Conservation (phyloP, 2,113 vertebrate genomes). For the Caloenas nicobarica region DNA sequence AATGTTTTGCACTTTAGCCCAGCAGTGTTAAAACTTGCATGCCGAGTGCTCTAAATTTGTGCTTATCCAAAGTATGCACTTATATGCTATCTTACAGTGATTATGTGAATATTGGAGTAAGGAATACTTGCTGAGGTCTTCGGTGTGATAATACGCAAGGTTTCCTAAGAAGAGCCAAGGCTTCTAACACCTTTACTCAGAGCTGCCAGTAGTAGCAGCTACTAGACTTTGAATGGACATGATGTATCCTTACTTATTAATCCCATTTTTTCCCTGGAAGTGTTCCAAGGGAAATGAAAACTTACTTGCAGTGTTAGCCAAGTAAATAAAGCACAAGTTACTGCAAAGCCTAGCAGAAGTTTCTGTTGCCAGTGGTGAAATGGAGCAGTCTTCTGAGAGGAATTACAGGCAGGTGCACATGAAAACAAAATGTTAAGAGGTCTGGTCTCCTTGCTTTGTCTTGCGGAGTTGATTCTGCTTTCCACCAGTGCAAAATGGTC, state of each 20-base stretch:
- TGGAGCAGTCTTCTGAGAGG: neutral
- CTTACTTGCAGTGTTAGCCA: neutral
- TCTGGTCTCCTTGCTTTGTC: neutral
- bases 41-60: neutral
- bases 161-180: neutral
- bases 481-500: neutral
- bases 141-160: neutral
- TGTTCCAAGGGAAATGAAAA: constrained; percentile 38
- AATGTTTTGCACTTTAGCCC: neutral
- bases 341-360: neutral
- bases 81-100: neutral
- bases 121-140: neutral
- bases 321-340: constrained; percentile 28
- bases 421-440: neutral
- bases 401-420: neutral
- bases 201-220: neutral
- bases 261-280: constrained; percentile 30
- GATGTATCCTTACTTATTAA: constrained; percentile 1
- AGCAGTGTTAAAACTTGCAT: neutral
- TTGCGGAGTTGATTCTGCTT: neutral
- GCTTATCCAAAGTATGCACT: neutral
- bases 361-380: neutral
- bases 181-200: neutral
- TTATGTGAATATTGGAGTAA: neutral
- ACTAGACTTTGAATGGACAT: neutral